A percentile compares a stretch with the other conserved stretches of the same genome.
Evolutionary conservation across 2,888 invertebrate genomes (phyloP).

Genomic region (Zygogramma bicolorata): DNA sequence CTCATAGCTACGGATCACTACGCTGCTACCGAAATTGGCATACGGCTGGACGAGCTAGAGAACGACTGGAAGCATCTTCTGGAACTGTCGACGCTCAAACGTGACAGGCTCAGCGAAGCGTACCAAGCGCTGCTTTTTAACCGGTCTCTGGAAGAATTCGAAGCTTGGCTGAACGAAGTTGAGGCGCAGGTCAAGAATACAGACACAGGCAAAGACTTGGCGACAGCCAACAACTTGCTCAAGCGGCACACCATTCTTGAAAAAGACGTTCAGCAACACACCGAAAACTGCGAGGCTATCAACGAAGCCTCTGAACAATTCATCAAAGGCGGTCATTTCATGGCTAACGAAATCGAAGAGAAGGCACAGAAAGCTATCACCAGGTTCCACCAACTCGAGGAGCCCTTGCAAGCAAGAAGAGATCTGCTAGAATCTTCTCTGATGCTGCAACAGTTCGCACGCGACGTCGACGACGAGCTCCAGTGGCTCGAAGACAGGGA

Average conservation of each 20-base stretch:
- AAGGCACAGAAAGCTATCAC: conserved; percentile 77
- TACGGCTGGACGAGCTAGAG: conserved; percentile 85
- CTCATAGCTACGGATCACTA: conserved; percentile 87
- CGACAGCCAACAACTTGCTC: conserved; percentile 85
- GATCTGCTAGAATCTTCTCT: conserved; percentile 94
- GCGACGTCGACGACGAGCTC: conserved; percentile 93
- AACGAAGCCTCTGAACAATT: conserved; percentile 86
- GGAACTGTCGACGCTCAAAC: conserved; percentile 85
- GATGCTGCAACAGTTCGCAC: conserved; percentile 87
- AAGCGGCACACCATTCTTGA: conserved; percentile 87
- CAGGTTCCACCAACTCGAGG: conserved; percentile 75
- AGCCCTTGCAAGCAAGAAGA: conserved; percentile 90
- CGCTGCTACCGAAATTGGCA: conserved; percentile 86
- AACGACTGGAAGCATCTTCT: conserved; percentile 89
- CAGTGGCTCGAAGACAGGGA: conserved; percentile 90
- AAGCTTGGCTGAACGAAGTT: conserved; percentile 92
- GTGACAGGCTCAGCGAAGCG: conserved; percentile 88
- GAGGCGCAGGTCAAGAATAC: conserved; percentile 79
- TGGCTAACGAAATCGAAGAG: conserved; percentile 87
- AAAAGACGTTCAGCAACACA: conserved; percentile 85
- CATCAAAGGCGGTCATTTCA: conserved; percentile 85
- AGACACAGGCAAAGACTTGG: conserved; percentile 89
- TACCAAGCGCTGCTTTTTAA: conserved; percentile 91
- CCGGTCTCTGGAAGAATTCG: conserved; percentile 91
- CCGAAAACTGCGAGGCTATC: conserved; percentile 83